Evolutionary conservation across 1,140 invertebrate species (phyloP).

Genomic region (Ostrea edulis): DNA sequence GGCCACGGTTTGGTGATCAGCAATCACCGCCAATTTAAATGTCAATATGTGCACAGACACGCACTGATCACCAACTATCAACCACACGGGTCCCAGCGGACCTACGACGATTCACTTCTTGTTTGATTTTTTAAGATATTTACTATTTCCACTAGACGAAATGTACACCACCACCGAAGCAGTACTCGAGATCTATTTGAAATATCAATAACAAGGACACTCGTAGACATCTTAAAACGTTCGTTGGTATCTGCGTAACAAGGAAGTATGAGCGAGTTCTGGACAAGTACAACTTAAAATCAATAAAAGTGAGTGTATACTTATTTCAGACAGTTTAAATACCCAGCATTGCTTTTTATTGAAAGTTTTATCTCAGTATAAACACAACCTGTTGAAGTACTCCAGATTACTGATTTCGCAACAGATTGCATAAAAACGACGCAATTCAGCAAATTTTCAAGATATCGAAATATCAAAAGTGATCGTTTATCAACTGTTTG

Average conservation of each 20-base stretch:
- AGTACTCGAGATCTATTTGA: no score
- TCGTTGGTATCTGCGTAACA: neutral
- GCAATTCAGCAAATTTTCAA: neutral
- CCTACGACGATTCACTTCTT: neutral
- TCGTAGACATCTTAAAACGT: no score
- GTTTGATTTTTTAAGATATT: no score
- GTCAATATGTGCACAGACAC: neutral
- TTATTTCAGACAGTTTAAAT: neutral
- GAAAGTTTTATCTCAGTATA: neutral
- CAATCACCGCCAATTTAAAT: neutral
- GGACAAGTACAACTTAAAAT: neutral
- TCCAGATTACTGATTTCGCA: neutral
- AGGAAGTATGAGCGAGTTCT: neutral
- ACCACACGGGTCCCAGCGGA: neutral
- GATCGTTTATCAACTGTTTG: neutral
- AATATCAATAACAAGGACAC: no score
- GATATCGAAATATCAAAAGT: neutral
- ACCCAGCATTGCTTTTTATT: neutral
- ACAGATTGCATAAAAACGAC: neutral
- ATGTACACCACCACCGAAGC: no score
- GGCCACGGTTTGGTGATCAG: neutral
- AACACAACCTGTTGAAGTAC: constrained; percentile 2
- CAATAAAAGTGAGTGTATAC: neutral
- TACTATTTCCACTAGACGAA: no score
- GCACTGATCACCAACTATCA: neutral